These are phyloP conservation scores for Sacculina carcini DNA, from an alignment of 2,888 invertebrate genomes.

Conservation along the genomic window DNA sequence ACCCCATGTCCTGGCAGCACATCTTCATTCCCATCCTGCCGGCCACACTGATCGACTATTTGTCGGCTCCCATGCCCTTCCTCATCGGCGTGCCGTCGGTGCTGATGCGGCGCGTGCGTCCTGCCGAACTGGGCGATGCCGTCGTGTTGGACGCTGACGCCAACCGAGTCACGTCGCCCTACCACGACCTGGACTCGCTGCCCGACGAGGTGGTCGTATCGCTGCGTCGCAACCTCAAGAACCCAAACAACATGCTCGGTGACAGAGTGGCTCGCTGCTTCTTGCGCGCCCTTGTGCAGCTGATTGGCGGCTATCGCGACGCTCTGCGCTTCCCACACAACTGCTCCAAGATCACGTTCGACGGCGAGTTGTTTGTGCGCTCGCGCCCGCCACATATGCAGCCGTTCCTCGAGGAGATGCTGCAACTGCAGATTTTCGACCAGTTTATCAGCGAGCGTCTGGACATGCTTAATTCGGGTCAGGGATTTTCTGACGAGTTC, in stretches of 20 bases:
- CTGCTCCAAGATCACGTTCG: conserved; percentile 52
- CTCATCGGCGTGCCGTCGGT: conserved; percentile 75
- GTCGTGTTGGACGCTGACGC: conserved; percentile 80
- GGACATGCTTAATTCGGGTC: conserved; percentile 70
- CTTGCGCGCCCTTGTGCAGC: conserved; percentile 60
- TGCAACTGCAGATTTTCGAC: conserved; percentile 78
- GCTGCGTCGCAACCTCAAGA: conserved; percentile 11
- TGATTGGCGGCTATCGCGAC: conserved; percentile 75
- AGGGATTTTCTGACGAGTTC: conserved; percentile 80
- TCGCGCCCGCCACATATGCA: conserved; percentile 59
- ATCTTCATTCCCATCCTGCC: conserved; percentile 91
- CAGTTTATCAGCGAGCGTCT: conserved; percentile 90
- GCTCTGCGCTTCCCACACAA: conserved; percentile 29
- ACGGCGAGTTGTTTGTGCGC: conserved; percentile 59
- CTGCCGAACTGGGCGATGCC: conserved; percentile 71
- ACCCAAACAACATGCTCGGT: conserved; percentile 35
- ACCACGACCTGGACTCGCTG: conserved; percentile 64
- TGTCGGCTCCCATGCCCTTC: conserved; percentile 91
- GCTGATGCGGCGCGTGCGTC: conserved; percentile 37
- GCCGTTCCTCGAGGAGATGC: conserved; percentile 64
- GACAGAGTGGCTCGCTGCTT: conserved; percentile 84
- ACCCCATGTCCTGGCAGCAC: conserved; percentile 98
- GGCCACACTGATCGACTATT: conserved; percentile 57
- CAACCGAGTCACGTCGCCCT: conserved; percentile 58
- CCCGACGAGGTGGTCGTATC: conserved; percentile 58